Percentiles rank a stretch among this genome's conserved stretches.
These are phyloP conservation scores for Tretioscincus oriximinensis DNA, from an alignment of 2,113 vertebrate species.

Conservation along the genomic window DNA sequence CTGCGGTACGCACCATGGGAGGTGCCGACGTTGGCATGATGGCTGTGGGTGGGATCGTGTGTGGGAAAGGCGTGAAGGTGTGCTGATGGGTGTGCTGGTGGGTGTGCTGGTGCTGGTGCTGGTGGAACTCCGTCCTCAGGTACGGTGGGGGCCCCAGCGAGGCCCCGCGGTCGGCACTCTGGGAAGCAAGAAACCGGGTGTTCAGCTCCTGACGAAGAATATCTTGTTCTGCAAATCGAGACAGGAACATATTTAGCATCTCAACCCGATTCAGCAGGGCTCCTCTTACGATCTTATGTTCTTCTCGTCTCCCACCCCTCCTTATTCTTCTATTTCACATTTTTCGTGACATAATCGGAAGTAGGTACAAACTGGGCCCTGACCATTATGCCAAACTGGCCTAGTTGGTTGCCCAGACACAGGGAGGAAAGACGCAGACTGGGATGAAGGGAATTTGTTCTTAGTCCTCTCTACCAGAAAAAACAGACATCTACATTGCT, in stretches of 20 bases:
- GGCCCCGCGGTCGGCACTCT: constrained; percentile 93
- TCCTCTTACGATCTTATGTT: too few species aligned
- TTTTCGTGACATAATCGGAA: not conserved
- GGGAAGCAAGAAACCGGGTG: constrained; percentile 95
- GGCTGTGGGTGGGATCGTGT: constrained; percentile 88
- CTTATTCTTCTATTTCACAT: not conserved
- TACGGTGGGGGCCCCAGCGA: constrained; percentile 94
- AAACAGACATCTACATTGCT: too few species aligned
- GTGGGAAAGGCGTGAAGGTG: constrained; percentile 97
- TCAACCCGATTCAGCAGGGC: too few species aligned
- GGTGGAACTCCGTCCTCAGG: constrained; percentile 98
- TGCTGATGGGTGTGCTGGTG: constrained; percentile 99
- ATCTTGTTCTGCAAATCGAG: constrained; percentile 87
- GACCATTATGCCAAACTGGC: too few species aligned
- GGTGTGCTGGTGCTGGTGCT: constrained; percentile 95
- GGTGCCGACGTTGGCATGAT: constrained; percentile 99
- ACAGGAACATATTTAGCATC: not conserved
- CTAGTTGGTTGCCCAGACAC: too few species aligned
- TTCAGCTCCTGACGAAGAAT: constrained; percentile 96
- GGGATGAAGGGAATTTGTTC: not conserved
- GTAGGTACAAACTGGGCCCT: too few species aligned
- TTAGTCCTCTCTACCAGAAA: too few species aligned
- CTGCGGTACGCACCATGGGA: constrained; percentile 98
- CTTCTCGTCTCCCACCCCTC: too few species aligned
- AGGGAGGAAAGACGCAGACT: not conserved